Evolutionary conservation across 2,888 invertebrate species (phyloP).

Genomic region (Cactoblastis cactorum): DNA sequence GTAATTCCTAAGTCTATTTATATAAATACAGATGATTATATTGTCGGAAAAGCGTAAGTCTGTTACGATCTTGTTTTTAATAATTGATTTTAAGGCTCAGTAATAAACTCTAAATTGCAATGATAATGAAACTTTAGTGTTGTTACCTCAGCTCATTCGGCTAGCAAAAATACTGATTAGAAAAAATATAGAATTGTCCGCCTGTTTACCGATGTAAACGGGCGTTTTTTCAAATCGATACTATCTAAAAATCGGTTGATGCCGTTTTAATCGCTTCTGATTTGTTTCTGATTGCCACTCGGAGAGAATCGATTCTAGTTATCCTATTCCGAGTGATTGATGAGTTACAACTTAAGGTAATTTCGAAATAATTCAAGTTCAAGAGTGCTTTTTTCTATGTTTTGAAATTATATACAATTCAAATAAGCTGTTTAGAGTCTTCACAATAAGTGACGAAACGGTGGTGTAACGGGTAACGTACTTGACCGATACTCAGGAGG

Average conservation of each 20-base stretch:
- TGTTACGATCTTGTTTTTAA: too few species aligned
- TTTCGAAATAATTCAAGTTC: conserved; percentile 8
- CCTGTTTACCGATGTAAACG: conserved; percentile 56
- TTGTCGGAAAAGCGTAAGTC: too few species aligned
- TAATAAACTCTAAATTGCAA: too few species aligned
- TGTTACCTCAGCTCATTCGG: too few species aligned
- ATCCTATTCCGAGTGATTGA: conserved; percentile 9
- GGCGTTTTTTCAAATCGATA: conserved; percentile 57
- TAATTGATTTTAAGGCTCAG: too few species aligned
- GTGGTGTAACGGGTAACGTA: too few species aligned
- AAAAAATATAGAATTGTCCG: conserved; percentile 33
- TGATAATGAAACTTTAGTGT: too few species aligned
- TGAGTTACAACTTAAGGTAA: conserved; percentile 2
- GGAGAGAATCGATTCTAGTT: conserved; percentile 24
- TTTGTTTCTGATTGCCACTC: conserved; percentile 65
- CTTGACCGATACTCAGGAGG: too few species aligned
- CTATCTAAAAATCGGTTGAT: conserved; percentile 57
- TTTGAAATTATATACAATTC: not conserved
- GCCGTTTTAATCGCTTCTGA: conserved; percentile 67
- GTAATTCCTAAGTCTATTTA: too few species aligned
- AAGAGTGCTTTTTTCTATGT: not conserved
- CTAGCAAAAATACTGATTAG: conserved; percentile 30
- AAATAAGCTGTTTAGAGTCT: not conserved
- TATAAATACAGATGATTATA: too few species aligned
- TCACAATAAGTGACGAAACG: too few species aligned